Evolutionary conservation across 2,888 invertebrate species (phyloP).

Genomic region (Scaptomyza flava): DNA sequence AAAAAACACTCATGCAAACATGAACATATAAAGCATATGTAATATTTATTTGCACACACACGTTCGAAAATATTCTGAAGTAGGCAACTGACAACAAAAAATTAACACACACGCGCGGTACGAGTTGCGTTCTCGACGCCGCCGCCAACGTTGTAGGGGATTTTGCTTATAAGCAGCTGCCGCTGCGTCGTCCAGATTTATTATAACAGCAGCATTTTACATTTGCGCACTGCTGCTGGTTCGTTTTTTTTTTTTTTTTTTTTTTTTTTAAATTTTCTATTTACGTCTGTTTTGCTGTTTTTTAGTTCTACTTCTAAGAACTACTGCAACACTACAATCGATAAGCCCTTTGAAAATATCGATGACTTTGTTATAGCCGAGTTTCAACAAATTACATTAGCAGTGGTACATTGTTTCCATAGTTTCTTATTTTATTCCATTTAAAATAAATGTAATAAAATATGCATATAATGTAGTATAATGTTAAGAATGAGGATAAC

Average conservation of each 20-base stretch:
- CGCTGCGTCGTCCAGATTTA: conserved; percentile 71
- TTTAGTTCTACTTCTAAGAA: conserved; percentile 46
- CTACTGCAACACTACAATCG: conserved; percentile 43
- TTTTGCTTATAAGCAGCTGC: conserved; percentile 52
- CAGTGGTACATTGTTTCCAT: no score
- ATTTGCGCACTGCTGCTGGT: conserved; percentile 68
- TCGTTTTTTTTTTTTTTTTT: conserved; percentile 33
- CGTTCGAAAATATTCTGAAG: conserved; percentile 25
- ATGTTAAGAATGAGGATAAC: no score
- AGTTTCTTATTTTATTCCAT: no score
- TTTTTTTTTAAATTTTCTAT: conserved; percentile 3
- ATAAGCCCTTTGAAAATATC: conserved; percentile 33
- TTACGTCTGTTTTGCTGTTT: conserved; percentile 20
- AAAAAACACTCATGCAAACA: conserved; percentile 32
- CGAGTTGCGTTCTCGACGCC: conserved; percentile 63
- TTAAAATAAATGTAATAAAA: no score
- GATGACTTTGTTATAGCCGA: conserved; percentile 22
- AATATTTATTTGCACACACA: conserved; percentile 22
- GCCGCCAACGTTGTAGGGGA: conserved; percentile 64
- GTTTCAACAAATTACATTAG: no score
- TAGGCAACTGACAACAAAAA: conserved; percentile 59
- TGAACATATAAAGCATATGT: conserved; percentile 21
- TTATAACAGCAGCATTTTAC: conserved; percentile 78
- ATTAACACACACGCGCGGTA: conserved; percentile 69
- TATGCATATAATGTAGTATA: no score